Base-by-base conservation (phyloP, 2,888 invertebrate species). In the Imbricaverruca yamaguchii region DNA sequence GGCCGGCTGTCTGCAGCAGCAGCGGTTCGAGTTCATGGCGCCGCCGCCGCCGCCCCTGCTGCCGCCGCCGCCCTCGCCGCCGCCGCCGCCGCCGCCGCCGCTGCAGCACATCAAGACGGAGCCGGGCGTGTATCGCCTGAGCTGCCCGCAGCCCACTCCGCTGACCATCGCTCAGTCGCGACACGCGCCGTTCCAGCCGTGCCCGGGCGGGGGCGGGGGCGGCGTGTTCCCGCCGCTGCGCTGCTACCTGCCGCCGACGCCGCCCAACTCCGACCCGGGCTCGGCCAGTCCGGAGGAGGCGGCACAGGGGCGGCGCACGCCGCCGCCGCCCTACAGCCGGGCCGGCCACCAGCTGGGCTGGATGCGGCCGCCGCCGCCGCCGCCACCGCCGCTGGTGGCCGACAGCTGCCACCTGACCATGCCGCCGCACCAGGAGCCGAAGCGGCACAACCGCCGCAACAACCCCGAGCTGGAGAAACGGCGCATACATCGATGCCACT, bases 381-480 rank as follows among this genome's bases (percentile, higher is more conserved):
- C 82, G 23, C 82, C 83, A 74, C 80, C 53, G n/a, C 80, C 80
- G 23, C 82, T 81, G 25, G 25, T 80, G 57, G 53, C 80, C 80
- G 74, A 69, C 8, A 61, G 59, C 21, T 23, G 80, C 9, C 67
- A 80, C 23, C 63, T 77, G 4, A 15, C 79, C 63, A 80, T 65
- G 21, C 83, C 82, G 63, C 78, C 82, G 6, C 67, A 78, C 81
- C 77, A 80, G 80, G 82, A 82, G 63, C 81, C 59, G 77, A 79
- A 81, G 59, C 74, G 80, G 57, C 74, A 59, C 80, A 81, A 77
- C 80, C 80, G 97, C 84, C 91, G 97, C 87, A 97, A 97, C 88
- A 98, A 98, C 89, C 97, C 97, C 0, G 97, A 98, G 87, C 89
- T 98, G 85, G 97, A 98, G 88, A 97, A 97, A 88, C 90, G 97